These are phyloP conservation scores for Crambe crambe DNA, from an alignment of 37 sponge, comb jelly and placozoan species.

Conservation along the genomic window DNA sequence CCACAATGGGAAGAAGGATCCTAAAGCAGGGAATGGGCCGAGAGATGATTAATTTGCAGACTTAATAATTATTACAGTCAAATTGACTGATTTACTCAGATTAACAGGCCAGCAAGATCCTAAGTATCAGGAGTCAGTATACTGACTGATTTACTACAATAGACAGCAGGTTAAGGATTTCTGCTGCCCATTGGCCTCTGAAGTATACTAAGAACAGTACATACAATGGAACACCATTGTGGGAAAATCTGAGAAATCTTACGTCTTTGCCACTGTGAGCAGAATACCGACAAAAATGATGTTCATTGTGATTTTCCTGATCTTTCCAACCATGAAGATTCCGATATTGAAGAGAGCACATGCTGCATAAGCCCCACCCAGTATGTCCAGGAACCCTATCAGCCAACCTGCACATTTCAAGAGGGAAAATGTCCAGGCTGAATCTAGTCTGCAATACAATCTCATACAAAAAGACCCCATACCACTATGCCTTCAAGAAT, in stretches of 20 bases:
- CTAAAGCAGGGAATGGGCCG: slow-evolving; percentile 13
- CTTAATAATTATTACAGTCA: too few species aligned
- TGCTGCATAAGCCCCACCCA: slow-evolving; percentile 64
- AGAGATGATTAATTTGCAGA: not conserved
- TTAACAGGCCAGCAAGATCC: too few species aligned
- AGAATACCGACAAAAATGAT: slow-evolving; percentile 33
- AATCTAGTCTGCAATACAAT: not conserved
- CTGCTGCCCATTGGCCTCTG: too few species aligned
- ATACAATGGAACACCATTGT: too few species aligned
- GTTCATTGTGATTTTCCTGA: slow-evolving; percentile 45
- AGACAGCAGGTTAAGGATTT: too few species aligned
- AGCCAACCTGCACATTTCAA: slow-evolving; percentile 25
- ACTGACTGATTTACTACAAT: too few species aligned
- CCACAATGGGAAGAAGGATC: slow-evolving; percentile 47
- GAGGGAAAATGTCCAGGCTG: not conserved
- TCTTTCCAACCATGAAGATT: slow-evolving; percentile 76
- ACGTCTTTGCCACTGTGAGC: slow-evolving; percentile 61
- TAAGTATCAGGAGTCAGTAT: too few species aligned
- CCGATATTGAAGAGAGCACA: slow-evolving; percentile 75
- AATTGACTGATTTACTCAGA: too few species aligned
- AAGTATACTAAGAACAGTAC: too few species aligned
- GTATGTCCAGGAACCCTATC: slow-evolving; percentile 29
- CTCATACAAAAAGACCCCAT: not conserved
- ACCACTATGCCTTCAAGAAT: too few species aligned
- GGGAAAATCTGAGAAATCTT: too few species aligned